phyloP scores from a whole-genome alignment of 2,797 vertebrate species.

The Heliangelus exortis region DNA sequence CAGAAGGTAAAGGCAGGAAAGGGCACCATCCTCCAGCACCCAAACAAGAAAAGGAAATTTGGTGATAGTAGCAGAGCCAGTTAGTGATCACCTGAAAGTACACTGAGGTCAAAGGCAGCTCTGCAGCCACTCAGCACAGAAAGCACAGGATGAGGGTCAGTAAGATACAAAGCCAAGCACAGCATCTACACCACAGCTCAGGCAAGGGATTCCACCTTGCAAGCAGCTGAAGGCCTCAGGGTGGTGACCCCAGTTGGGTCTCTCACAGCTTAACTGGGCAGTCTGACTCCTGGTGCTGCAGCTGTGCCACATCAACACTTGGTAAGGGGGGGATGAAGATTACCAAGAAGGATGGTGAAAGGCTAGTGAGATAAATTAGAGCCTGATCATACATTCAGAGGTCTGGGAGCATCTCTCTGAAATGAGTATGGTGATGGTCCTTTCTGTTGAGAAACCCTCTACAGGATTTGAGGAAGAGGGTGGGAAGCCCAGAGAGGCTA shows the following conservation, averaged over 20 bases:
- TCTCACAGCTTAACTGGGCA: background rate
- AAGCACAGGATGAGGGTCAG: fast-evolving
- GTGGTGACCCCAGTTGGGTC: fast-evolving
- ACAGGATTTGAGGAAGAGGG: background rate
- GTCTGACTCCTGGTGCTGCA: background rate
- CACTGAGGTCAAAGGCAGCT: background rate
- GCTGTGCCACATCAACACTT: background rate
- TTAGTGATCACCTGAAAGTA: background rate
- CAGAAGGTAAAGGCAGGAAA: background rate
- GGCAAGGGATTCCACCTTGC: fast-evolving
- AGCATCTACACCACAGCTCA: background rate
- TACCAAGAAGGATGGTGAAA: background rate
- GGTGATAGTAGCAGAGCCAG: background rate
- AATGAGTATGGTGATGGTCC: background rate
- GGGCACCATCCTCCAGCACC: background rate
- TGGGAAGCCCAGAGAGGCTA: background rate
- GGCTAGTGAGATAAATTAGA: background rate
- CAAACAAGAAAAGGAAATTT: background rate
- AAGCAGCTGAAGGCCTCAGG: fast-evolving
- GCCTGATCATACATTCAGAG: background rate
- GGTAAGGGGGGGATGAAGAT: background rate
- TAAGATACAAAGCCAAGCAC: background rate
- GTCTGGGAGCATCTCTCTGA: background rate
- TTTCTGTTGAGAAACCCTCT: background rate
- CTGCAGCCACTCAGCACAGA: background rate